Base-by-base conservation (phyloP, 1,140 invertebrate species). In the Dendroctonus ponderosae region DNA sequence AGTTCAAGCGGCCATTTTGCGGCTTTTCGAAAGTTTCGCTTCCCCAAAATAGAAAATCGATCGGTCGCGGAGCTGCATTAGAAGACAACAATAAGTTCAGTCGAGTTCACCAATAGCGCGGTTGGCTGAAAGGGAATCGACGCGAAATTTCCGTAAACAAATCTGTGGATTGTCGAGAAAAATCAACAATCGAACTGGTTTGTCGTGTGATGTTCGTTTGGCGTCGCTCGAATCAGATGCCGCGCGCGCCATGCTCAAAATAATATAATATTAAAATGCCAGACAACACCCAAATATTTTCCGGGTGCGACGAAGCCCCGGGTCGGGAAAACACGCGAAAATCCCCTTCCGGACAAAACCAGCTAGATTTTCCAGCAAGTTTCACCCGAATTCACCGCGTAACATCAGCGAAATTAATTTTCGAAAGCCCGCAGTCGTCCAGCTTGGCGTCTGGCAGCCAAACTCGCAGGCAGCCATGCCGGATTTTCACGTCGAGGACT, bases 161-260 rank as follows among this genome's bases (percentile, higher is more conserved):
- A 26, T 26, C 26, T 26, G 26, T 26, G 1, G 26, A 2, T 26
- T 26, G 26, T 26, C 3, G 26, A 26, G 26, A 26, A 26, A 26
- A 26, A 26, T 26, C 26, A 26, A 26, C 26, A 26, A 26, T 26
- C 3, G 26, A 26, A 26, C 26, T 26, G 26, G 44, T 52, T 15
- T 12, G 38, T 7, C 41, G n/a, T n/a, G n/a, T n/a, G n/a, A n/a
- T n/a, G n/a, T n/a, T n/a, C n/a, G n/a, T n/a, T n/a, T 37, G 9
- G 49, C 26, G 14, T 51, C 11, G 51, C 69, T 71, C 67, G 58
- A 71, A 26, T 67, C 6, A 54, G 42, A 68, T 65, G 49, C 69
- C 74, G 74, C 72, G 73, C 71, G 74, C 74, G 74, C 74, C 74
- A 74, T 73, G 69, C 72, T 74, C 67, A 71, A 75, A 75, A 75